These are phyloP conservation scores for Drosophila hydei DNA, from an alignment of 1,140 invertebrate genomes.

Conservation along the genomic window DNA sequence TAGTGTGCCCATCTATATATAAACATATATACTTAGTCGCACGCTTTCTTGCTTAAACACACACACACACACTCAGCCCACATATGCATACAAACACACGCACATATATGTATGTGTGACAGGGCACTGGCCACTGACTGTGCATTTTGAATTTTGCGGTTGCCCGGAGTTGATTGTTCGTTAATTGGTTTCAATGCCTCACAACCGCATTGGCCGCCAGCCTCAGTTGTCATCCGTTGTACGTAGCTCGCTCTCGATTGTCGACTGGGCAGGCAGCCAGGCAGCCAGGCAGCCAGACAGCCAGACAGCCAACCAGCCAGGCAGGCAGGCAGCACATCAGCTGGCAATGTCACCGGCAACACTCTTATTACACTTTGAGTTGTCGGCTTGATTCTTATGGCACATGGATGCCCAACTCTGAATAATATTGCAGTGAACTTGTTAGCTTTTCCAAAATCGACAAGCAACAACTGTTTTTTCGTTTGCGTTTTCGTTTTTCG, in stretches of 20 bases:
- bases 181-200: conserved; percentile 78
- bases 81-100: not conserved
- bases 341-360: conserved; percentile 5
- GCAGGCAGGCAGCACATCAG: not conserved
- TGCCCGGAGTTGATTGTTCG: conserved; percentile 75
- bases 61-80: conserved; percentile 17
- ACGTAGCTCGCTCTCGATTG: conserved; percentile 14
- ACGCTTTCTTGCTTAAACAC: not conserved
- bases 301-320: not conserved
- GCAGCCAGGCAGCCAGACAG: not conserved
- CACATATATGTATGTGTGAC: not conserved
- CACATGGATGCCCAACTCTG: not conserved
- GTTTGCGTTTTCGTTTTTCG: not conserved
- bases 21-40: not conserved
- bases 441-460: not conserved
- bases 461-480: not conserved
- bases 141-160: conserved; percentile 76
- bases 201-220: conserved; percentile 59
- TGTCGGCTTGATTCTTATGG: not conserved
- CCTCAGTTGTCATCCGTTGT: conserved; percentile 44
- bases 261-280: not conserved
- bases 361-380: conserved; percentile 1
- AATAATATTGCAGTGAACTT: not conserved
- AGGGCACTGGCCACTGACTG: conserved; percentile 28
- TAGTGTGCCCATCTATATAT: conserved; percentile 16